Conservation (phyloP, 2,113 vertebrate genomes). For the Anas platyrhynchos region DNA sequence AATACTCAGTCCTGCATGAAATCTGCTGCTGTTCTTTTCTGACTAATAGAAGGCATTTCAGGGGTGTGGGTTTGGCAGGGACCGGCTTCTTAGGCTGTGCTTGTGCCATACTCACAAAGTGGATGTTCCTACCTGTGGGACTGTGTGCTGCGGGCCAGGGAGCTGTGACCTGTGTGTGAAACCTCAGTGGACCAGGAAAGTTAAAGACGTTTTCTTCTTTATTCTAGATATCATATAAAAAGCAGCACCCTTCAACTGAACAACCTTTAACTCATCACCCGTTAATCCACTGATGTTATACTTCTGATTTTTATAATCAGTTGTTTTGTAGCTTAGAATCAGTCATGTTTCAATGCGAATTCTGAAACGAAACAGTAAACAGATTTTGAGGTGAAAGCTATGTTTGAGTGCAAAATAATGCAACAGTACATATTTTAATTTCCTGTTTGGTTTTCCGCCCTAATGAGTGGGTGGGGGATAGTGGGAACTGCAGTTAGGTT, state of each 20-base stretch:
- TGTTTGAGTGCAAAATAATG: background rate
- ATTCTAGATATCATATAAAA: background rate
- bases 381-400: background rate
- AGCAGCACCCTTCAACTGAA: background rate
- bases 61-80: background rate
- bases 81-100: background rate
- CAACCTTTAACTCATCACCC: background rate
- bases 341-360: background rate
- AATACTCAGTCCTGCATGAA: background rate
- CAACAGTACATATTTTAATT: background rate
- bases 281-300: background rate
- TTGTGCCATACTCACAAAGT: accelerated
- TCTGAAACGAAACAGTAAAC: background rate
- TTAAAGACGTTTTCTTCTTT: background rate
- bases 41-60: background rate
- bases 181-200: background rate
- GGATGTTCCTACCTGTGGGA: accelerated
- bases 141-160: background rate
- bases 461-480: background rate
- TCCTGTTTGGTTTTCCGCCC: background rate
- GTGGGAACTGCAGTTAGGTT: background rate
- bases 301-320: background rate
- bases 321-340: background rate
- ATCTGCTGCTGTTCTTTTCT: constrained; percentile 3
- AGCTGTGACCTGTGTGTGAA: background rate